Percentiles rank a stretch among this genome's conserved stretches.
These are phyloP conservation scores for Micrastur ruficollis DNA, from an alignment of 2,797 vertebrate genomes.

Conservation along the genomic window DNA sequence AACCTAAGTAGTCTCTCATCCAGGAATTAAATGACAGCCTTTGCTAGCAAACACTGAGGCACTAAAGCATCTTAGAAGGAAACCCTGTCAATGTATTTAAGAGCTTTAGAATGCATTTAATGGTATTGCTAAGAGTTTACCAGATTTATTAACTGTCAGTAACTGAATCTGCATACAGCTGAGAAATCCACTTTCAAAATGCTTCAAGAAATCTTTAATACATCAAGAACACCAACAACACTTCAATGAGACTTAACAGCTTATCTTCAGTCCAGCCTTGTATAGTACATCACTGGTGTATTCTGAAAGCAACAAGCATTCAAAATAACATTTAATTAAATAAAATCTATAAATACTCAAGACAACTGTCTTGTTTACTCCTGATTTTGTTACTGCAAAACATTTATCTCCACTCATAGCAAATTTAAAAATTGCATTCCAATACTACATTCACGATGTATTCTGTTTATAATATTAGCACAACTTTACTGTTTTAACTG, in stretches of 20 bases:
- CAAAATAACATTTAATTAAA: background rate
- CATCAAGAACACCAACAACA: background rate
- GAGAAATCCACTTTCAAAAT: background rate
- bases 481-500: background rate
- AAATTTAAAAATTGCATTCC: background rate
- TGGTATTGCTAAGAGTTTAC: background rate
- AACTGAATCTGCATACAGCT: background rate
- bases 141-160: conserved; percentile 6
- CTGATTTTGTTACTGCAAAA: background rate
- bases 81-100: background rate
- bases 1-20: background rate
- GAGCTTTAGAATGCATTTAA: background rate
- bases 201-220: background rate
- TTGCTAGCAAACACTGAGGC: background rate
- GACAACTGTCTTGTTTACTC: background rate
- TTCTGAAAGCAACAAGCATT: background rate
- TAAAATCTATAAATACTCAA: background rate
- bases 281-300: background rate
- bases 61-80: background rate
- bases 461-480: background rate
- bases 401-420: background rate
- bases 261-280: background rate
- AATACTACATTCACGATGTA: background rate
- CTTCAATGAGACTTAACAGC: background rate
- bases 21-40: background rate